Base-by-base conservation (phyloP, 2,888 invertebrate genomes). In the Emesis russula region DNA sequence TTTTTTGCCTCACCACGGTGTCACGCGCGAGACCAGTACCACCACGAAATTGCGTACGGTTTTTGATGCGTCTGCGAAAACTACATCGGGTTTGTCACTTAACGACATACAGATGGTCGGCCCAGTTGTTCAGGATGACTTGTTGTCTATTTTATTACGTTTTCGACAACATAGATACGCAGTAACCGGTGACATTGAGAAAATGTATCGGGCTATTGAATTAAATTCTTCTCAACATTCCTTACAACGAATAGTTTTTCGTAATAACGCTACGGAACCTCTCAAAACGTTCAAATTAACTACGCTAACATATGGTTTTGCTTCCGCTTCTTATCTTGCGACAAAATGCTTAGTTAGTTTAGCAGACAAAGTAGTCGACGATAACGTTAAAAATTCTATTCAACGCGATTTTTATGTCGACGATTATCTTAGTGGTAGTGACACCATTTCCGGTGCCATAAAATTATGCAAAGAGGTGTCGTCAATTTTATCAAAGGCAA, bases 251-350 rank as follows among this genome's bases (percentile, higher is more conserved):
- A 77, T 81, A 13, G 18, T 63, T 71, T 81, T 76, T 68, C 53
- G 76, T 0, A 38, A 74, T 15, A 44, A 85, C 3, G 15, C 58
- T 18, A 33, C 58, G n/a, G 33, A 92, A 63, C 85, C 83, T 6
- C 38, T 93, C 6, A 87, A 90, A 87, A 85, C 84, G 6, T 92
- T 86, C 76, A 88, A 18, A 15, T n/a, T 91, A 11, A 94, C 92
- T n/a, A 94, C 92, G 1, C 81, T 94, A 1, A 94, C 91, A 5
- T 95, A 94, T 66, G 94, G 94, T 7, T 93, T 90, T 5, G 89
- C 94, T 41, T 93, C 89, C 33, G 94, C 94, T 0, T 91, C 93
- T 2, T 94, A 92, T 53, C 33, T 94, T 66, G 93, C 91, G 0
- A 95, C 90, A 3, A 92, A 86, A 80, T 94, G 93, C 68, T 76